phyloP scores from a whole-genome alignment of 2,797 vertebrate genomes.

The Sternotherus odoratus region DNA sequence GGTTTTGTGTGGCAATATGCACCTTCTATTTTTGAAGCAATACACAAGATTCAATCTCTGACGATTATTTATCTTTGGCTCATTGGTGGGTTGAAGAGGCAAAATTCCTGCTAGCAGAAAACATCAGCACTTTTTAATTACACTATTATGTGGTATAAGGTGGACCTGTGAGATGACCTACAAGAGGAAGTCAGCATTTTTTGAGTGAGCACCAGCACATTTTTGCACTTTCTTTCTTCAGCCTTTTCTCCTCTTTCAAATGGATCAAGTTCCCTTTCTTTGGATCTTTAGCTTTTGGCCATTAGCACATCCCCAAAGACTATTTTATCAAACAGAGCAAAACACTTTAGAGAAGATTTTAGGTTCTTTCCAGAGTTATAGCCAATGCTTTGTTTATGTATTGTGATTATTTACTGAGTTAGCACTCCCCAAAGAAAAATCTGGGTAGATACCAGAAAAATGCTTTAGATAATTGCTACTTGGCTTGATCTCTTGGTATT shows the following conservation, averaged over 20 bases:
- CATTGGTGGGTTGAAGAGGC: conserved; percentile 37
- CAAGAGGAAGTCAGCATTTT: conserved; percentile 76
- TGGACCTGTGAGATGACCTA: conserved; percentile 57
- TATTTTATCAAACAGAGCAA: conserved; percentile 80
- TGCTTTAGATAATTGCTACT: conserved; percentile 77
- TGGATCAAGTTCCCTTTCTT: conserved; percentile 77
- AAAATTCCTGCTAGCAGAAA: conserved; percentile 48
- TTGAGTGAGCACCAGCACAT: conserved; percentile 66
- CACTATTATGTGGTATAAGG: conserved; percentile 50
- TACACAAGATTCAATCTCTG: background rate
- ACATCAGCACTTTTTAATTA: conserved; percentile 75
- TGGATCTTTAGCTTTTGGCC: conserved; percentile 77
- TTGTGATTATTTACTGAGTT: conserved; percentile 77
- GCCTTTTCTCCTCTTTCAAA: conserved; percentile 71
- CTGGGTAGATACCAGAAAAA: conserved; percentile 74
- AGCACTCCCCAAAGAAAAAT: conserved; percentile 81
- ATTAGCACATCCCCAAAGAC: conserved; percentile 76
- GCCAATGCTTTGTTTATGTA: conserved; percentile 76
- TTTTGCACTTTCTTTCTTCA: conserved; percentile 64
- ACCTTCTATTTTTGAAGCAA: conserved; percentile 32
- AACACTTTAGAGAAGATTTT: conserved; percentile 73
- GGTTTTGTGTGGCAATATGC: background rate
- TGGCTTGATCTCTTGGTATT: conserved; percentile 76
- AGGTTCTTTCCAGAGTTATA: conserved; percentile 75
- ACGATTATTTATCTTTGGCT: background rate